Evolutionary conservation across 2,888 invertebrate genomes (phyloP).

Genomic region (Chalcosyrphus nemorum): DNA sequence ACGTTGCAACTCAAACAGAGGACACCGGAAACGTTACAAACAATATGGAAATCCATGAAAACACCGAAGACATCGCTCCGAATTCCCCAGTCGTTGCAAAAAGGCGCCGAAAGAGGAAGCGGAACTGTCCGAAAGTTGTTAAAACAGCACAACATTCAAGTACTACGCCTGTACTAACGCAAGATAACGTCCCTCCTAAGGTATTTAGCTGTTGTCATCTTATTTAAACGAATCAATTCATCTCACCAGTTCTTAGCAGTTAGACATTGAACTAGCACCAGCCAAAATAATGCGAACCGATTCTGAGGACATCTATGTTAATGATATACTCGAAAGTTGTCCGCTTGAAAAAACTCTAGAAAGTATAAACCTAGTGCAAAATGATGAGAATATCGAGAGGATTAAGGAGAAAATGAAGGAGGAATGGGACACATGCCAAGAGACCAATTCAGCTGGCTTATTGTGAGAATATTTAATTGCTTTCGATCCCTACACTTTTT

Average conservation of each 20-base stretch:
- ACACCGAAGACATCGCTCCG: background rate
- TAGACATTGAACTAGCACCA: background rate
- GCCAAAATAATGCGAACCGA: conserved; percentile 10
- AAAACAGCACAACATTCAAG: conserved; percentile 59
- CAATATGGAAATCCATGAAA: background rate
- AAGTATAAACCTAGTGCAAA: background rate
- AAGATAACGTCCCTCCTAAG: background rate
- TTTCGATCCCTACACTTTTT: background rate
- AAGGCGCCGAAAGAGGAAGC: conserved; percentile 51
- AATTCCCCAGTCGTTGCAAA: background rate
- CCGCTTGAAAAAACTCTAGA: too few species aligned
- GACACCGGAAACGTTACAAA: background rate
- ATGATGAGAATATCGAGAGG: background rate
- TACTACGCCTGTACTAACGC: conserved; percentile 23
- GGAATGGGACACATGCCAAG: conserved; percentile 26
- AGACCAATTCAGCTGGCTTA: background rate
- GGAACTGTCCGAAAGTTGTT: conserved; percentile 64
- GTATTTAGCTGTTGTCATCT: background rate
- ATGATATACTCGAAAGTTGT: too few species aligned
- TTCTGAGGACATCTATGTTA: conserved; percentile 29
- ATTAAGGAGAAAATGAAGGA: conserved; percentile 6
- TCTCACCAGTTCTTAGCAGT: background rate
- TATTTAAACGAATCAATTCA: too few species aligned
- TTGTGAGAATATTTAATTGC: background rate
- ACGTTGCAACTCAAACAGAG: conserved; percentile 42